A percentile compares a stretch with the other conserved stretches of the same genome.
Evolutionary conservation across 2,113 vertebrate species (phyloP).

Genomic region (Hippocampus zosterae): DNA sequence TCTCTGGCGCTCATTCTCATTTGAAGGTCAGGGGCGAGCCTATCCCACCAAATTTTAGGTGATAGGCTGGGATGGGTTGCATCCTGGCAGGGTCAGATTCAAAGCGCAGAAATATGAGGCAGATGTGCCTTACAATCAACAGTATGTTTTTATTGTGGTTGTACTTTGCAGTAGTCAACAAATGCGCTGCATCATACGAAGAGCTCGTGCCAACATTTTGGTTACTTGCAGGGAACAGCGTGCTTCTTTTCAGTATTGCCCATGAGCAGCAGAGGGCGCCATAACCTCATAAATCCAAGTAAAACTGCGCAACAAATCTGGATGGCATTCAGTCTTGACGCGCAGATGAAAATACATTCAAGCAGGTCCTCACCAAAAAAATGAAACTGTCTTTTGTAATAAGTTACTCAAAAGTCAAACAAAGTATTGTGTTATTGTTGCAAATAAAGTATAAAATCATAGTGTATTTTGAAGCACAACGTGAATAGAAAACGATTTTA

Average conservation of each 20-base stretch:
- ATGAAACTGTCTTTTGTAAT: not conserved
- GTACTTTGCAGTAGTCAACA: not conserved
- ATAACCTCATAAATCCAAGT: conserved; percentile 15
- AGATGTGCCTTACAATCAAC: not conserved
- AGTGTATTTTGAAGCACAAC: no score
- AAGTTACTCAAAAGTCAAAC: no score
- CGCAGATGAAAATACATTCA: not conserved
- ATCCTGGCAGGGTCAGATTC: not conserved
- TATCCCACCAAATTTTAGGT: no score
- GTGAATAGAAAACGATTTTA: no score
- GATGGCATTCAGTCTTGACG: no score
- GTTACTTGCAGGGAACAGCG: not conserved
- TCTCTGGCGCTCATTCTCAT: no score
- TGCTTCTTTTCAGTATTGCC: not conserved
- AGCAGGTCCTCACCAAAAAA: not conserved
- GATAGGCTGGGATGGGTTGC: not conserved
- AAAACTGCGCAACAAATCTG: not conserved
- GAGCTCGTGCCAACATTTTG: not conserved
- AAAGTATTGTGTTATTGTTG: no score
- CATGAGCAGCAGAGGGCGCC: conserved; percentile 47
- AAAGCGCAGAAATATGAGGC: not conserved
- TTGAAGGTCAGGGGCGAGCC: no score
- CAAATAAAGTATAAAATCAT: no score
- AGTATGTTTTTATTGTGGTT: no score
- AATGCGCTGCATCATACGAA: not conserved